Evolutionary conservation across 2,113 vertebrate genomes (phyloP), one percentile per base, ranked within the genome.

Genomic region (Oncorhynchus nerka): DNA sequence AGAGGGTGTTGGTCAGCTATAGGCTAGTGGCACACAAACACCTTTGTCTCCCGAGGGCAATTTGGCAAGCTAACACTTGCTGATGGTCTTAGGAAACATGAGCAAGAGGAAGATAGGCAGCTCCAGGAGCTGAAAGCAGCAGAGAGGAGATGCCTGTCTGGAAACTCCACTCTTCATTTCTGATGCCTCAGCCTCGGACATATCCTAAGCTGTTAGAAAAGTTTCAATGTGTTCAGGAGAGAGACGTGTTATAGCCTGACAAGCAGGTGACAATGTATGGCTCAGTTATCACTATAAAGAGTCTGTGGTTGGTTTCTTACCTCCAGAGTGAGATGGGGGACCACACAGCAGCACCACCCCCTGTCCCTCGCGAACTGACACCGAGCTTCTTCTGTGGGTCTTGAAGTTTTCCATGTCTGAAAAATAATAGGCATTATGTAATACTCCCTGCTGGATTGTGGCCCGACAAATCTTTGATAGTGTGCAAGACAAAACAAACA

Each of bases 391-490:
- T 2, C 90, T 94, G 73, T 96, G 94, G 11, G 95, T 95, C 90
- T 96, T 97, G 91, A 99, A 99, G 90, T 95, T 97, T 86, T 99
- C 97, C 5, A 99, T 93, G 88, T 98, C 98, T 99, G 92, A 85
- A 93, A 86, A 87, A 20, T 80, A 81, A 77, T 65, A 66, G 39
- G 81, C n/a, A 22, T 62, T 19, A 62, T 62, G 59, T 62, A 62
- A 62, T 16, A 62, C n/a, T 62, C 59, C 59, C n/a, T 19, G 55
- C 55, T 57, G 55, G 20, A 20, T 57, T 57, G 13, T 57, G 55
- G 55, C 5, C 19, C 20, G 55, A 57, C 55, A 57, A 57, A 57
- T 15, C 39, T 45, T 45, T 45, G 9, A 45, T 45, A 55, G 51
- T 19, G 16, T 19, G n/a, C 59, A 22, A 22, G 59, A 22, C 19